Percentiles rank a stretch among this genome's conserved stretches.
These are phyloP conservation scores for Drosophila borborema DNA, from an alignment of 2,888 invertebrate genomes.

Conservation along the genomic window DNA sequence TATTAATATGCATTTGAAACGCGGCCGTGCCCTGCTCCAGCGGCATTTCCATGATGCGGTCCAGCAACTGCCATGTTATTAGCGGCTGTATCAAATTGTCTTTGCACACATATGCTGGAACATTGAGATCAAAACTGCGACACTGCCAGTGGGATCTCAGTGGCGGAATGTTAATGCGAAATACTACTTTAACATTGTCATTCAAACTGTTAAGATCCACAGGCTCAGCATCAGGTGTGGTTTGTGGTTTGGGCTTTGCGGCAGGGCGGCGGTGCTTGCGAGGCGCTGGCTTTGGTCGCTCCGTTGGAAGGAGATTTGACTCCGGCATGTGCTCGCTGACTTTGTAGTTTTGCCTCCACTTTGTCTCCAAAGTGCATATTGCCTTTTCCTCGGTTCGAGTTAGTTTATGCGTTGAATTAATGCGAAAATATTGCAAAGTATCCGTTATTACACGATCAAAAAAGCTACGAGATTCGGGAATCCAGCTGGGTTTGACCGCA, in stretches of 20 bases:
- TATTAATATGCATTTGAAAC: not conserved
- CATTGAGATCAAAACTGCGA: slow-evolving; percentile 23
- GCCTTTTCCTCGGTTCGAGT: not conserved
- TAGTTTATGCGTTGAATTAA: slow-evolving; percentile 11
- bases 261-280: not conserved
- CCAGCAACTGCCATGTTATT: slow-evolving; percentile 35
- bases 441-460: slow-evolving; percentile 9
- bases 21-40: not conserved
- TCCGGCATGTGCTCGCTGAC: slow-evolving; percentile 4
- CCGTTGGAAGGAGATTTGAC: not conserved
- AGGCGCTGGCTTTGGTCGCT: not conserved
- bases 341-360: slow-evolving; percentile 24
- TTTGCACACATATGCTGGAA: slow-evolving; percentile 22
- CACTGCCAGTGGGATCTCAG: slow-evolving; percentile 21
- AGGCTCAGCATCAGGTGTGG: not conserved
- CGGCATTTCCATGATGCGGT: slow-evolving; percentile 28
- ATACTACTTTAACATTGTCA: slow-evolving; percentile 19
- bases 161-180: slow-evolving; percentile 18
- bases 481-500: slow-evolving; percentile 3
- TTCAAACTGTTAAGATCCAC: slow-evolving; percentile 11
- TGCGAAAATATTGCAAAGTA: not conserved
- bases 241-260: not conserved
- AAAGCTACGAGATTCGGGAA: slow-evolving; percentile 26
- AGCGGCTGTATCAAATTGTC: slow-evolving; percentile 23
- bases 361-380: slow-evolving; percentile 4